phyloP scores from a whole-genome alignment of 2,888 invertebrate genomes.

The Micoletzkya japonica region DNA sequence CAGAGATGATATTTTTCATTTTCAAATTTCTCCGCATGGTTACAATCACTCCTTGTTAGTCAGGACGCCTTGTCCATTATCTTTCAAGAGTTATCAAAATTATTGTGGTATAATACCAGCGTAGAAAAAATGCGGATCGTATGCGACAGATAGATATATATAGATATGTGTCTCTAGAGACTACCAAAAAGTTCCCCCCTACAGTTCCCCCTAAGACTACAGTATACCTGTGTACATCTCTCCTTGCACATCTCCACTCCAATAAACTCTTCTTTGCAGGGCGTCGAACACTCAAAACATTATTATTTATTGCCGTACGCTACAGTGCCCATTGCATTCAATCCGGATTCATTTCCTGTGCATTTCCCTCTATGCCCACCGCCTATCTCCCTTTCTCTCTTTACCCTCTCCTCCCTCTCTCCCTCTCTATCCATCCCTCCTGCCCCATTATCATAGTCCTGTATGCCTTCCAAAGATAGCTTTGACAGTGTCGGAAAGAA shows the following conservation, averaged over 20 bases:
- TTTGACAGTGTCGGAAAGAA: no score
- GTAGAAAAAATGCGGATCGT: not conserved
- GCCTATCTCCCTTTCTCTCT: not conserved
- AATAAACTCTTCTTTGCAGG: constrained; percentile 53
- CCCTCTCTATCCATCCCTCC: not conserved
- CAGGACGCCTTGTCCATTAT: no score
- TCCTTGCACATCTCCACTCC: constrained; percentile 36
- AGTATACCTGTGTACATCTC: constrained; percentile 20
- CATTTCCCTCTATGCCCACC: not conserved
- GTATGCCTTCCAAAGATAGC: no score
- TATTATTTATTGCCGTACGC: not conserved
- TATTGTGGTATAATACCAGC: not conserved
- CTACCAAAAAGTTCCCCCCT: no score
- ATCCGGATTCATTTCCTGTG: not conserved
- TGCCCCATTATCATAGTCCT: no score
- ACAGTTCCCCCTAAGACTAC: not conserved
- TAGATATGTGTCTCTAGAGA: not conserved
- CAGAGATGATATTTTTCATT: no score
- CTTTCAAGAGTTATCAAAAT: not conserved
- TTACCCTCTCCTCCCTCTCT: not conserved
- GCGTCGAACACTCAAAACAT: constrained; percentile 56
- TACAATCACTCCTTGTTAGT: no score
- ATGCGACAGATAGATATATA: not conserved
- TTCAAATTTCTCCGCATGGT: no score
- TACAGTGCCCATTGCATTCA: not conserved